Base-by-base conservation (phyloP, 2,113 vertebrate genomes). In the Amblyornis subalaris region DNA sequence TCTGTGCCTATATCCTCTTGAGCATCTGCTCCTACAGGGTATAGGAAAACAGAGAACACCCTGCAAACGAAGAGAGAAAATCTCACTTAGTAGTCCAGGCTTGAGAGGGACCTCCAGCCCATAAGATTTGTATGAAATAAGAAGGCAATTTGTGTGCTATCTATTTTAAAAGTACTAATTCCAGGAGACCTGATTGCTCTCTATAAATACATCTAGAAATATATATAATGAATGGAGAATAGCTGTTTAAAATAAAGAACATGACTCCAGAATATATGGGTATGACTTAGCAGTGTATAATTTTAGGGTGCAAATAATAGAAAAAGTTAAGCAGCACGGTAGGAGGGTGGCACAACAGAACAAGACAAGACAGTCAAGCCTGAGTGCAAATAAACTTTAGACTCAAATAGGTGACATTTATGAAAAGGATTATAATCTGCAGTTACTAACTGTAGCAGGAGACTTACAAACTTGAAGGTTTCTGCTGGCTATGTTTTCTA, bases 121-220 rank as follows among this genome's bases (percentile, higher is more conserved):
- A 7, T 57, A 88, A 40, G 14, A 47, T 83, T 82, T 88, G 29
- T 25, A 62, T 80, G 35, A 85, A 91, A 69, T 61, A 76, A 65
- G 57, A 81, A 80, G 55, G 58, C 13, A 93, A 88, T 88, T 90
- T 90, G 14, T n/a, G 18, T 65, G 47, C n/a, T 76, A 88, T 11
- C 67, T 96, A 83, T 90, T 90, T 90, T 77, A 78, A 85, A 91
- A 85, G 42, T 70, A 66, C 29, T 91, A 88, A 92, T 86, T 94
- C 35, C 33, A 85, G 66, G 85, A 85, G 45, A 91, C 24, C 19
- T 83, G 64, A 87, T 23, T 92, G 55, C 40, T 74, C 29, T 84
- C 86, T 93, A 92, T 86, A 96, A 93, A 94, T 91, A 66, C 23
- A 71, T 67, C 47, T 28, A 81, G 42, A 53, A 86, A 84, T 51